phyloP scores from a whole-genome alignment of 2,797 vertebrate genomes.

The Hippocampus kuda region DNA sequence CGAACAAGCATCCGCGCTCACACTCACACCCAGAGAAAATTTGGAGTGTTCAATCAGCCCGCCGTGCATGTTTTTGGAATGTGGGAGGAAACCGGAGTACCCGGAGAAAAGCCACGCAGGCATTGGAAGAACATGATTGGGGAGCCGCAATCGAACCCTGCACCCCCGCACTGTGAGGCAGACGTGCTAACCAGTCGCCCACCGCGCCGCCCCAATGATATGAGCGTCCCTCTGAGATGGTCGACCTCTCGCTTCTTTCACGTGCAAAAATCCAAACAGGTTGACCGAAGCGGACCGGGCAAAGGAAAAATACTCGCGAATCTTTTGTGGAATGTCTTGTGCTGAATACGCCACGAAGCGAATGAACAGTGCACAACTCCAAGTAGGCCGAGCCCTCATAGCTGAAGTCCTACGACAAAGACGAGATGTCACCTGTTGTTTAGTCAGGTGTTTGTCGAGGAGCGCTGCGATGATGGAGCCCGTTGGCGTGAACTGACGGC shows the following conservation, averaged over 20 bases:
- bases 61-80: too few relatives aligned
- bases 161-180: too few relatives aligned
- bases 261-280: conserved; percentile 37
- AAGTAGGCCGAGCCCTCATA: not conserved
- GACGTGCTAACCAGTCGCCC: too few relatives aligned
- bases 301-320: not conserved
- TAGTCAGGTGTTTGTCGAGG: conserved; percentile 45
- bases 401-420: not conserved
- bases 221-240: conserved; percentile 41
- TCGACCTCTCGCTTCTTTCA: conserved; percentile 45
- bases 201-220: too few relatives aligned
- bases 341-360: conserved; percentile 26
- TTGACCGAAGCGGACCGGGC: conserved; percentile 51
- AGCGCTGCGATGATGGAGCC: conserved; percentile 29
- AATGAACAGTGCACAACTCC: too few relatives aligned
- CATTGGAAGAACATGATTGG: too few relatives aligned
- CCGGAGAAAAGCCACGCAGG: too few relatives aligned
- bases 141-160: too few relatives aligned
- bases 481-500: conserved; percentile 37
- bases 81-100: too few relatives aligned
- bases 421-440: conserved; percentile 21
- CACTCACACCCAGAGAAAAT: too few relatives aligned
- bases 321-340: not conserved
- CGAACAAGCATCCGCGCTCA: too few relatives aligned
- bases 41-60: too few relatives aligned